Base-by-base conservation (phyloP, 2,888 invertebrate species). In the Dyspetes luteomarginatus region DNA sequence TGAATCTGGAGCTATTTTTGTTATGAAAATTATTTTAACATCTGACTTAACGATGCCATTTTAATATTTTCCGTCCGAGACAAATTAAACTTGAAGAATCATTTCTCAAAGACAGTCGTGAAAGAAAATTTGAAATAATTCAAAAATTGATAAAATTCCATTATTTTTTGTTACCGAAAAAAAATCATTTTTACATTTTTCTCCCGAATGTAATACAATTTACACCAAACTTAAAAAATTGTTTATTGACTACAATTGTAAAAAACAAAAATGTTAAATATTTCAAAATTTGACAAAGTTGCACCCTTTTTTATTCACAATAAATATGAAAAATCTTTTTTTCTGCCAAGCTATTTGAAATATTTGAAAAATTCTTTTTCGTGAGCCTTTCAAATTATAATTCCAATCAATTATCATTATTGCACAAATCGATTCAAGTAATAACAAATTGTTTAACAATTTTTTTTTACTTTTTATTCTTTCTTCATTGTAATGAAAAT, bases 211-310 rank as follows among this genome's bases (percentile, higher is more conserved):
- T 4, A 9, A 3, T 3, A 12, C 19, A 24, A 41, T 36, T 12
- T 2, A 12, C 2, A 0, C 2, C 3, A 12, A 12, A 36, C 2
- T 3, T 0, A 24, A 12, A 55, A 0, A 28, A 1, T 22, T 3
- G n/a, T 5, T 9, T 26, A 55, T 12, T 2, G 36, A 58, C 17
- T n/a, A 12, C 17, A 24, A 24, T 7, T 1, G 12, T n/a, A n/a
- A n/a, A 12, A n/a, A 4, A 56, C 17, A 45, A 28, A 26, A 26
- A 22, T 30, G 24, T 4, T 3, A 19, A 28, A 45, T 28, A 67
- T 45, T 26, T n/a, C 5, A 9, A 36, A 12, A 52, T 64, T 69
- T 41, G n/a, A n/a, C 4, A 15, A 52, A 17, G 30, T 55, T 69
- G 5, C 2, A 41, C 9, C 56, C 7, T 43, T 48, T 68, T 17